Percentiles rank a stretch among this genome's conserved stretches.
Conservation (phyloP, 2,113 vertebrate species). For the Catharus fuscescens region DNA sequence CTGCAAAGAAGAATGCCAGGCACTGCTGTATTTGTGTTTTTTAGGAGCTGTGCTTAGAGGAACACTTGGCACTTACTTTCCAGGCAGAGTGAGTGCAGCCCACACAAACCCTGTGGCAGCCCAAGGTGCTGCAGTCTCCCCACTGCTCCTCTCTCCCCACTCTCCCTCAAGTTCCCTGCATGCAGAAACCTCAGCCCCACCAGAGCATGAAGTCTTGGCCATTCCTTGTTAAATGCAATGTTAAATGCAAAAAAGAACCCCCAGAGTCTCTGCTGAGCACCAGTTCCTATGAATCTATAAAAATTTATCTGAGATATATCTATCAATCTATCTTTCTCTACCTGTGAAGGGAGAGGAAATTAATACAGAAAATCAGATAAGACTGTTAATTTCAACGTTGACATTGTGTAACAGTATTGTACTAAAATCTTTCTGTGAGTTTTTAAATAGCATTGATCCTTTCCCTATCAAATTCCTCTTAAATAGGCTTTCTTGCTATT, state of each 20-base stretch:
- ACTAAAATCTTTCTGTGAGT: background rate
- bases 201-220: background rate
- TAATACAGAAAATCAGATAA: background rate
- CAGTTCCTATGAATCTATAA: background rate
- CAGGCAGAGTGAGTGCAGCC: background rate
- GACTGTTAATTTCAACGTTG: background rate
- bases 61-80: background rate
- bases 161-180: background rate
- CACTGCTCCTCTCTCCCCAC: background rate
- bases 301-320: background rate
- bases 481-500: background rate
- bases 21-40: background rate
- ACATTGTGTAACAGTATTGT: background rate
- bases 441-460: background rate
- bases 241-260: background rate
- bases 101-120: background rate
- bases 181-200: background rate
- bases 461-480: background rate
- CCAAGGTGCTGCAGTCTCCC: background rate
- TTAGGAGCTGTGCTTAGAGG: background rate
- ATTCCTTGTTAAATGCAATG: background rate
- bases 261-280: background rate
- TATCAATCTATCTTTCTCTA: background rate
- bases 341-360: background rate
- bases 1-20: background rate